Conservation (phyloP, 2,797 vertebrate species). For the Pangasius macronema region DNA sequence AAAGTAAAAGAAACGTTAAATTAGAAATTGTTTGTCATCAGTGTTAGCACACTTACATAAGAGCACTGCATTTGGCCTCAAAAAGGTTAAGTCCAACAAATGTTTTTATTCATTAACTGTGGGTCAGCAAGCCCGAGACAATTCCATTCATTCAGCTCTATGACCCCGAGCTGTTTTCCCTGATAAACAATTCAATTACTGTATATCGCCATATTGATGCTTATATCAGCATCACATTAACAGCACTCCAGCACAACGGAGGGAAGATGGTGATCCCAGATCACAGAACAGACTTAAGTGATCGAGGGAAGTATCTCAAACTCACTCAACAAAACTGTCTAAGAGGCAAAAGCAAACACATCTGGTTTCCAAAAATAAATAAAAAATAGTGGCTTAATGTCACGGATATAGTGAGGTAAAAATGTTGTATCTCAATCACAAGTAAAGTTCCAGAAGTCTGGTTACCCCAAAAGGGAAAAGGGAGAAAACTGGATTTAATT, state of each 20-base stretch:
- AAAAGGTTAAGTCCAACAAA: background rate
- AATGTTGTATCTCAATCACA: background rate
- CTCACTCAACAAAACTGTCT: background rate
- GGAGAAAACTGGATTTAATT: background rate
- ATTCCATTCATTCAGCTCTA: conserved; percentile 26
- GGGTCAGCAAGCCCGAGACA: conserved; percentile 4
- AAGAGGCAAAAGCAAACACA: conserved; percentile 10
- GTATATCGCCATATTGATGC: conserved; percentile 29
- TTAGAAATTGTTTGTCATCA: background rate
- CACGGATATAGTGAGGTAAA: background rate
- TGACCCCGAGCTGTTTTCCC: conserved; percentile 37
- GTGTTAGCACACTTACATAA: background rate
- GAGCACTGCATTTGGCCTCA: background rate
- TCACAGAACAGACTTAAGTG: conserved; percentile 50
- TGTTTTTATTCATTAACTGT: conserved; percentile 15
- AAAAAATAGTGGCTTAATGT: background rate
- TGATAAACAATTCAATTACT: conserved; percentile 22
- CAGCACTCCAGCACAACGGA: conserved; percentile 50
- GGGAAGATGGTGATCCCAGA: conserved; percentile 49
- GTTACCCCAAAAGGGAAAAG: background rate
- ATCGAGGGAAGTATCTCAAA: conserved; percentile 52
- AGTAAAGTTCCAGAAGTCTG: background rate
- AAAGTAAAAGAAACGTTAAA: background rate
- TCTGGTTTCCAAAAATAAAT: background rate
- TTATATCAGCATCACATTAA: conserved; percentile 43